These are phyloP conservation scores for Alligator mississippiensis DNA, from an alignment of 2,113 vertebrate species.

Conservation along the genomic window DNA sequence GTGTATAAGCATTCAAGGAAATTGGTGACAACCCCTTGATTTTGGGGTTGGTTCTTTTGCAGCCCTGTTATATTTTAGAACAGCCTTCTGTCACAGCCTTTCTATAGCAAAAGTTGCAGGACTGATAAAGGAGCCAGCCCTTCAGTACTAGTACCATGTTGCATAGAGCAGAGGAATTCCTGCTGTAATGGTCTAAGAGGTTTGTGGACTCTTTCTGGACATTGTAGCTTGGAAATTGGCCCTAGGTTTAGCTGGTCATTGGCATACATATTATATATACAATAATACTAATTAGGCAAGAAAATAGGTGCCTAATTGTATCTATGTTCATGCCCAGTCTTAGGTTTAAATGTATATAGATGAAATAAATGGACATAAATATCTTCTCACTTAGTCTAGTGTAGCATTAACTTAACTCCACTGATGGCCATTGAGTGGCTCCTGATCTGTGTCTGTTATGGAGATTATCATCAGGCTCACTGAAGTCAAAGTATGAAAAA, in stretches of 20 bases:
- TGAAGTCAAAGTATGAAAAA: background rate
- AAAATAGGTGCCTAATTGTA: background rate
- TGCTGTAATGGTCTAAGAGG: too few relatives aligned
- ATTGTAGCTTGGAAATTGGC: background rate
- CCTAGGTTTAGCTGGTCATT: background rate
- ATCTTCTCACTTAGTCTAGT: background rate
- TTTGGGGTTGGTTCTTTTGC: background rate
- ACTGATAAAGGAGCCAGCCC: background rate
- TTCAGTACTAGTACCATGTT: background rate
- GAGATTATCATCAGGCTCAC: background rate
- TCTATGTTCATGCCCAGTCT: background rate
- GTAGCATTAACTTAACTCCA: background rate
- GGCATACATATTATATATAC: background rate
- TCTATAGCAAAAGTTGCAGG: background rate
- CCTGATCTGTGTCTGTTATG: conserved; percentile 4
- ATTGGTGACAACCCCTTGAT: background rate
- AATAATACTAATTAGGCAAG: fast-evolving
- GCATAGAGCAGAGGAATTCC: background rate
- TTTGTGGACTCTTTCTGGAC: background rate
- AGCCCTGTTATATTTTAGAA: background rate
- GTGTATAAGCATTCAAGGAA: too few relatives aligned
- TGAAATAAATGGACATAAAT: background rate
- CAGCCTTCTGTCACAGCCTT: background rate
- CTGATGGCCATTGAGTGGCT: background rate
- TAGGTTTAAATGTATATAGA: background rate